These are phyloP conservation scores for Drosophila kanapiae DNA, from an alignment of 1,140 invertebrate genomes.

Conservation along the genomic window DNA sequence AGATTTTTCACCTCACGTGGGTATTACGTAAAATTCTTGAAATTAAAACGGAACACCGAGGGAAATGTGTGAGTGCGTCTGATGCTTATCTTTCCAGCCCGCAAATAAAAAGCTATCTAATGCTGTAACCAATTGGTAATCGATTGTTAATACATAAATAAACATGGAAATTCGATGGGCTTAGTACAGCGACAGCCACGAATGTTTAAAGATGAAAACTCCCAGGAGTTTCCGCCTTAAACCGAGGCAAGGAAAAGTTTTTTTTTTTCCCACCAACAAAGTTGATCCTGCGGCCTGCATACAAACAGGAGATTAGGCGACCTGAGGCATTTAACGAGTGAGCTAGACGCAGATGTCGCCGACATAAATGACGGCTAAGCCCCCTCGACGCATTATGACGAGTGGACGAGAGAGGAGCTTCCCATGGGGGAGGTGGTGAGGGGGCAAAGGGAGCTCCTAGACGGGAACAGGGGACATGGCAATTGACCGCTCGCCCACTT, in stretches of 20 bases:
- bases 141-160: slow-evolving; percentile 28
- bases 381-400: slow-evolving; percentile 31
- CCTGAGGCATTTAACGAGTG: slow-evolving; percentile 50
- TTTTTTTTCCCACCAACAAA: slow-evolving; percentile 28
- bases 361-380: slow-evolving; percentile 57
- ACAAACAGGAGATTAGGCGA: slow-evolving; percentile 66
- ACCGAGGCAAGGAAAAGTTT: slow-evolving; percentile 7
- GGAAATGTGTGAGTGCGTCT: slow-evolving; percentile 5
- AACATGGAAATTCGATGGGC: slow-evolving; percentile 18
- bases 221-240: neutral
- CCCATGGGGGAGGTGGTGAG: neutral
- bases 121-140: slow-evolving; percentile 23
- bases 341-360: slow-evolving; percentile 52
- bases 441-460: neutral
- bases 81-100: no score
- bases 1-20: slow-evolving; percentile 30
- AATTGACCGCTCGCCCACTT: slow-evolving; percentile 41
- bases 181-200: neutral
- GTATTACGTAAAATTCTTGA: slow-evolving; percentile 19
- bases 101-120: slow-evolving; percentile 22
- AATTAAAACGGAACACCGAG: slow-evolving; percentile 13
- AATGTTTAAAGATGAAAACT: neutral
- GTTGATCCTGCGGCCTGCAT: slow-evolving; percentile 53
- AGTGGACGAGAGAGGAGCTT: slow-evolving; percentile 1
- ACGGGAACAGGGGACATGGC: slow-evolving; percentile 16